Conservation (phyloP, 35 echinoderm and acorn worm species). For the Heliocidaris tuberculata region DNA sequence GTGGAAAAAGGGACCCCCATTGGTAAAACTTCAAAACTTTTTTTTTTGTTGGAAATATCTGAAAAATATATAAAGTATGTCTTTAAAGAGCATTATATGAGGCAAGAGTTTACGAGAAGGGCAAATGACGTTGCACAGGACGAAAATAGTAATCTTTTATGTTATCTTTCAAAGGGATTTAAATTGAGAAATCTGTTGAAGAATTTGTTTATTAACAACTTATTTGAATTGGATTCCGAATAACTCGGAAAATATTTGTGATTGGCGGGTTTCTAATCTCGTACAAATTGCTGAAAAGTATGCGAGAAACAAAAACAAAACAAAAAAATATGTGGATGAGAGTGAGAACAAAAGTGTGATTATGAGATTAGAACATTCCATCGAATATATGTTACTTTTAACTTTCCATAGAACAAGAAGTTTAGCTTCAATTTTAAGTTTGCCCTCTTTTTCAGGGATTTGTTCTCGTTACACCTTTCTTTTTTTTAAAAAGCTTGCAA, state of each 20-base stretch:
- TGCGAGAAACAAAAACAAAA: background rate
- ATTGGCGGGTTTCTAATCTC: background rate
- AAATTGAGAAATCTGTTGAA: background rate
- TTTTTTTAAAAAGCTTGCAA: background rate
- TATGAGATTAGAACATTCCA: background rate
- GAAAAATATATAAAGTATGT: background rate
- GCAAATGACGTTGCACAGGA: background rate
- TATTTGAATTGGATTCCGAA: background rate
- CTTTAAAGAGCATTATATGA: background rate
- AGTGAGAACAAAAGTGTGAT: background rate
- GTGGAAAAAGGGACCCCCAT: background rate
- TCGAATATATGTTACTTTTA: background rate
- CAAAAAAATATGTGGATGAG: background rate
- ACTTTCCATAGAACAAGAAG: background rate
- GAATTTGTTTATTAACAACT: background rate
- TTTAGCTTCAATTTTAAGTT: too few species aligned
- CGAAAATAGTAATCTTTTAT: background rate
- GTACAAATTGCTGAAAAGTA: too few species aligned
- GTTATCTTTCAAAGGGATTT: background rate
- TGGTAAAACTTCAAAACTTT: too few species aligned
- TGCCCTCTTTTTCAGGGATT: background rate
- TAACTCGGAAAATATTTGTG: background rate
- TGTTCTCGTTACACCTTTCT: background rate
- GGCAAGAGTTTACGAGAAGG: background rate
- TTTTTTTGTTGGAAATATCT: too few species aligned